Evolutionary conservation across 1,140 invertebrate species (phyloP), one percentile per base, ranked within the genome.

Genomic region (Phocides pigmalion): DNA sequence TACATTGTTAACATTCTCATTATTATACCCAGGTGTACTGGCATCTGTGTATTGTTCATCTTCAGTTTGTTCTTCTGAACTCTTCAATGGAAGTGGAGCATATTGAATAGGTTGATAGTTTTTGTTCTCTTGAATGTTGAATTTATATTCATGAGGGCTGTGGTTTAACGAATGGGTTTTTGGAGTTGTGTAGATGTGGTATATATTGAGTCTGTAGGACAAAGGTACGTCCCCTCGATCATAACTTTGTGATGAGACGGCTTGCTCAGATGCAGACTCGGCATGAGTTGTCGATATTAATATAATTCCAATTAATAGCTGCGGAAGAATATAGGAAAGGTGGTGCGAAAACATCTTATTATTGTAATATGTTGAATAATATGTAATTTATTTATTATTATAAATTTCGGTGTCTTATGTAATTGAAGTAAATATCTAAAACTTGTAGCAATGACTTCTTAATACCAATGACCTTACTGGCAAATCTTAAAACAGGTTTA

Each of bases 161-260:
- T n/a, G n/a, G 12, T 41, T 14, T 25, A 37, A 20, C 14, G 8
- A 6, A 17, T 44, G 8, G 6, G 53, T 39, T 15, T 44, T 42
- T 0, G 20, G 15, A 8, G 53, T 58, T 6, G 53, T 28, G 15
- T 58, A 58, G 8, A 58, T 20, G 11, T 58, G 39, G 4, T 44
- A 44, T 0, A 44, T 15, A 15, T 58, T 25, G 14, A 44, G 12
- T 42, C 32, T 58, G 22, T 42, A 58, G 12, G 22, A 42, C 28
- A 58, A 32, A 5, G 53, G 20, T 16, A 44, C 53, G 16, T 58
- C 39, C 3, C 12, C 53, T 28, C 39, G 53, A 9, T 58, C 9
- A 39, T 42, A 58, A 42, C 37, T 58, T 42, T 58, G 53, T 16
- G 39, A 58, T 6, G 68, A 61, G 11, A 42, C 32, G 1, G 59